These are phyloP conservation scores for Lontra canadensis DNA, from an alignment of 2,113 vertebrate genomes.

Conservation along the genomic window DNA sequence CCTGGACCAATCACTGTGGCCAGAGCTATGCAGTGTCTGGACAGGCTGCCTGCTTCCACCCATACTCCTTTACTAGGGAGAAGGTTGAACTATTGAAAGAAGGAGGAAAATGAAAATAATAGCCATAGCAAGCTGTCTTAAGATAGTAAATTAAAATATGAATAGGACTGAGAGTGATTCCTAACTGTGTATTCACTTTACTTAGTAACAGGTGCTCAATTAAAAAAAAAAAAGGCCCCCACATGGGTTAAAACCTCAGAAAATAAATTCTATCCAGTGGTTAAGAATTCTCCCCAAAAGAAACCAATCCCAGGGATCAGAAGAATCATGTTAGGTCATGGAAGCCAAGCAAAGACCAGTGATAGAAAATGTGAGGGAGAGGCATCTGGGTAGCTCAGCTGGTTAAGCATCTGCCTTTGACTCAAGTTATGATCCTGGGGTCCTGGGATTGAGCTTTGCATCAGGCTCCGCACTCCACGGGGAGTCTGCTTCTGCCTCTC, in stretches of 20 bases:
- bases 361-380: neutral
- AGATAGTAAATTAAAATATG: neutral
- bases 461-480: rapidly evolving
- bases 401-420: neutral
- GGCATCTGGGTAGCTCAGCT: neutral
- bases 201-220: neutral
- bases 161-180: neutral
- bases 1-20: neutral
- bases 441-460: neutral
- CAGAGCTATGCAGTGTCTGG: neutral
- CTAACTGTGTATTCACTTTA: neutral
- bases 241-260: neutral
- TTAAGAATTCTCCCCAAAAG: neutral
- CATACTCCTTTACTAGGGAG: neutral
- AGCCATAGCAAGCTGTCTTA: neutral
- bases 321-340: neutral
- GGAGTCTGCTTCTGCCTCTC: neutral
- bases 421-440: neutral
- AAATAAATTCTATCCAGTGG: neutral
- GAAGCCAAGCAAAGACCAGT: neutral
- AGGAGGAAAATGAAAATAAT: neutral
- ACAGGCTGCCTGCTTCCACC: too few species aligned
- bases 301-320: neutral
- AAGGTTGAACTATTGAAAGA: neutral
- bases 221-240: neutral